Base-by-base conservation (phyloP, 1,140 invertebrate genomes). In the Diprion similis region DNA sequence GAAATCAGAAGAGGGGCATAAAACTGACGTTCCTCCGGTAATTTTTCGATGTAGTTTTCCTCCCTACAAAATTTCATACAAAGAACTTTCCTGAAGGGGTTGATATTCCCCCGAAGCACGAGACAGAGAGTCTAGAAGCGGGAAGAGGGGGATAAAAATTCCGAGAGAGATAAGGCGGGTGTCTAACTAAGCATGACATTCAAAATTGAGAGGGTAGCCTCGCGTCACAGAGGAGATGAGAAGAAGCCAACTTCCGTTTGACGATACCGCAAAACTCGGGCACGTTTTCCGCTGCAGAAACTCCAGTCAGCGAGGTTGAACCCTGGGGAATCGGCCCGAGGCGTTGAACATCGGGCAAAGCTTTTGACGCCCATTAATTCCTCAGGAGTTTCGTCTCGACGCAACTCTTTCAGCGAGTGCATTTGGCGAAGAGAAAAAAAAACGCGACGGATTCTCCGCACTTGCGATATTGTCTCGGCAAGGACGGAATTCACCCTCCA, bases 291-390 rank as follows among this genome's bases (percentile, higher is more conserved):
- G 6, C 24, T 37, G 24, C 24, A 6, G 24, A 37, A 37, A 37
- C 24, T 37, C 24, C 24, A n/a, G n/a, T n/a, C n/a, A n/a, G n/a
- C n/a, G n/a, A n/a, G n/a, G n/a, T n/a, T n/a, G n/a, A n/a, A n/a
- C n/a, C n/a, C n/a, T n/a, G 24, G 24, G 6, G 9, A 59, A 59
- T 15, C n/a, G 3, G 51, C 51, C n/a, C 51, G 51, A 17, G n/a
- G 51, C 51, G 51, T 59, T 59, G 51, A 59, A 59, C 51, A 59
- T 59, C 51, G n/a, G 51, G 51, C 51, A 59, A 13, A 13, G 51
- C 51, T 59, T 59, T 59, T 59, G 51, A 17, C 51, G 51, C 51
- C 51, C 51, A 59, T 59, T 59, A 59, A 6, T 59, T 59, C 51
- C 51, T 4, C 51, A 59, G n/a, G 51, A 59, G 51, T 59, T 17